phyloP scores from a whole-genome alignment of 2,888 invertebrate species.

The Apamea epomidion region DNA sequence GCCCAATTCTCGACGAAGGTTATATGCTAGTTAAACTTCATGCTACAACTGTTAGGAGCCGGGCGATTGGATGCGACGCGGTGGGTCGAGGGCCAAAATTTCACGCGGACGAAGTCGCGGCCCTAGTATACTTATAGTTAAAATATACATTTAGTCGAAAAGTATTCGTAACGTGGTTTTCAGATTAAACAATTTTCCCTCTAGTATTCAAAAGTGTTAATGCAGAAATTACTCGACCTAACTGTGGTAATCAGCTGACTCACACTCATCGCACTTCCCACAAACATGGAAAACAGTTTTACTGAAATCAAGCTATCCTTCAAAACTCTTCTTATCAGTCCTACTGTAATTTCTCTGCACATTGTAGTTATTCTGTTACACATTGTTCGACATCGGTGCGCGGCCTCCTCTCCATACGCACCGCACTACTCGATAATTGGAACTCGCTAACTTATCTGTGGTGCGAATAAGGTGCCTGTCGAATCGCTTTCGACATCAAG shows the following conservation, averaged over 20 bases:
- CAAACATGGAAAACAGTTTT: neutral
- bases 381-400: conserved; percentile 78
- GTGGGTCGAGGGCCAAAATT: neutral
- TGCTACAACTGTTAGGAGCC: too few species aligned
- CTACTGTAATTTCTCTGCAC: conserved; percentile 14
- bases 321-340: neutral
- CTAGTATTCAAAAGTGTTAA: neutral
- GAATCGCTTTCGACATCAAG: conserved; percentile 25
- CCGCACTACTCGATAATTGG: conserved; percentile 79
- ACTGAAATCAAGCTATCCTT: neutral
- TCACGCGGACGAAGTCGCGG: neutral
- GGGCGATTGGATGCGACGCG: neutral
- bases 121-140: neutral
- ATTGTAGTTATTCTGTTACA: conserved; percentile 71
- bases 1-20: too few species aligned
- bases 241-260: neutral
- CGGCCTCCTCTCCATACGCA: conserved; percentile 68
- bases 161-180: neutral
- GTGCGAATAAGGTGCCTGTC: conserved; percentile 45
- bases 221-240: neutral
- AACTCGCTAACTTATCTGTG: conserved; percentile 67
- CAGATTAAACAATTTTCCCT: too few species aligned
- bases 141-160: neutral
- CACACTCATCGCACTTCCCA: neutral
- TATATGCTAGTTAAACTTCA: too few species aligned